These are phyloP conservation scores for Anoura caudifer DNA, from an alignment of 2,113 vertebrate species.

Conservation along the genomic window DNA sequence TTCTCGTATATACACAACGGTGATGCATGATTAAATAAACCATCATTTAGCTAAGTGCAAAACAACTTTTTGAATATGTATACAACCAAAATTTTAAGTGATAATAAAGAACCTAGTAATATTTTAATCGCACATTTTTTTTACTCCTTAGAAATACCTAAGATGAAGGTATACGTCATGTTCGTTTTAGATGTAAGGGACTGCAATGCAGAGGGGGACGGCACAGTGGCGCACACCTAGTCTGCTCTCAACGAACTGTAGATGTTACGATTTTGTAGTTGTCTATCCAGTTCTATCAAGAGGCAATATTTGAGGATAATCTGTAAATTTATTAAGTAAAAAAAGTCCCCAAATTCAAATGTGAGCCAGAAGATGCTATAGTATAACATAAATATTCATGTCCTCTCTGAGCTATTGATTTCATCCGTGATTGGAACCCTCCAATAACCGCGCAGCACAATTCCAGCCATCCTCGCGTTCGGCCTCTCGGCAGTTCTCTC, in stretches of 20 bases:
- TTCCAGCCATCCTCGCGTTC: not conserved
- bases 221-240: not conserved
- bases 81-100: not conserved
- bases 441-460: not conserved
- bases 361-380: not conserved
- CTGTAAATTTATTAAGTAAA: not conserved
- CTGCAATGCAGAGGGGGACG: not conserved
- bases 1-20: not conserved
- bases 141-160: not conserved
- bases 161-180: not conserved
- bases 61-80: not conserved
- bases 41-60: not conserved
- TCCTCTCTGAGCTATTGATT: not conserved
- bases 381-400: not conserved
- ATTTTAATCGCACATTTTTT: not conserved
- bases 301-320: not conserved
- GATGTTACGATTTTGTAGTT: not conserved
- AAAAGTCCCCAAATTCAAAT: not conserved
- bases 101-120: not conserved
- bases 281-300: not conserved
- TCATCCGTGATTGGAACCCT: not conserved
- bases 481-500: not conserved
- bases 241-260: not conserved
- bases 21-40: not conserved
- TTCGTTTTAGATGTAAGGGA: not conserved